These are phyloP conservation scores for Tragulus kanchil DNA, from an alignment of 2,113 vertebrate species.

Conservation along the genomic window DNA sequence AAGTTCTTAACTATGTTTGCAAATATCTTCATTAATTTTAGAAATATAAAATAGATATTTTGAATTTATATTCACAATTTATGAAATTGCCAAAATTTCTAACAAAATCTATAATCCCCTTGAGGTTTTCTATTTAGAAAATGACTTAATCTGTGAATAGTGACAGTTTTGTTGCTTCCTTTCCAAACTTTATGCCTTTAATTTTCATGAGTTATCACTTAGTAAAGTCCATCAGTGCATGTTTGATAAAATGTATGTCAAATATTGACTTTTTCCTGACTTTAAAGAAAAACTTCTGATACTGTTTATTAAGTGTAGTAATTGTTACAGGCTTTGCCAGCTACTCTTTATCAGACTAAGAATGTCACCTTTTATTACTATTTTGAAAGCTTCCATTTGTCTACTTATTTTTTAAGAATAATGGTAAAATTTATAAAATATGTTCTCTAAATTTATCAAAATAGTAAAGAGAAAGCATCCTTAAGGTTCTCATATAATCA, in stretches of 20 bases:
- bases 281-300: not conserved
- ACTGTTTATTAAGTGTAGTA: not conserved
- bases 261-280: not conserved
- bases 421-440: not conserved
- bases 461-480: not conserved
- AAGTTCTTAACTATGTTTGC: not conserved
- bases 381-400: not conserved
- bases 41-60: not conserved
- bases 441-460: not conserved
- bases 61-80: not conserved
- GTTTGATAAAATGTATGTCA: not conserved
- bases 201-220: not conserved
- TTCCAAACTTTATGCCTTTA: not conserved
- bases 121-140: slow-evolving; percentile 9
- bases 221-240: not conserved
- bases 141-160: not conserved
- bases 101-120: not conserved
- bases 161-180: not conserved
- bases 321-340: not conserved
- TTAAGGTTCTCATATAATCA: not conserved
- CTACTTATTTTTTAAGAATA: not conserved
- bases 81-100: not conserved
- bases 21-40: not conserved
- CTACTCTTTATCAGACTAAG: not conserved
- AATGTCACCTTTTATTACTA: not conserved